These are phyloP conservation scores for Orthosia gothica DNA, from an alignment of 2,888 invertebrate species.

Conservation along the genomic window DNA sequence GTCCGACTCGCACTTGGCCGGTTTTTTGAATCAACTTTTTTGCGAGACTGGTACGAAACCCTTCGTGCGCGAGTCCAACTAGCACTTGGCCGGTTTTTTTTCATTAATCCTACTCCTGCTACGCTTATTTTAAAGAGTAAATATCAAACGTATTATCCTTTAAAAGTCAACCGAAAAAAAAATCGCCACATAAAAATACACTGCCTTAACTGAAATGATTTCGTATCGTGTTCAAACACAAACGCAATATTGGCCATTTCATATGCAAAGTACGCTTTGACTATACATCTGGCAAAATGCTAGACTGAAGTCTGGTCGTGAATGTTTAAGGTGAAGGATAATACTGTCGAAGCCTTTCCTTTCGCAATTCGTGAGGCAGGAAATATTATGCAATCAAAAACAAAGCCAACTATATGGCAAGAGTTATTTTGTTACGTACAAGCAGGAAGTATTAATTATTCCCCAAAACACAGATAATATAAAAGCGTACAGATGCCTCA, in stretches of 20 bases:
- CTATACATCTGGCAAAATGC: neutral
- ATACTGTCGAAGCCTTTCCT: conserved; percentile 8
- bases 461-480: too few relatives aligned
- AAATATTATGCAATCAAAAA: conserved; percentile 8
- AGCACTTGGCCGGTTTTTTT: too few relatives aligned
- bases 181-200: neutral
- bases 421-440: neutral
- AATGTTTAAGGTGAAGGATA: conserved; percentile 48
- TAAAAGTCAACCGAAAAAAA: neutral
- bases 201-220: neutral
- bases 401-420: neutral
- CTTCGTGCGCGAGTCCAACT: too few relatives aligned
- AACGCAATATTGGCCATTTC: neutral
- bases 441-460: too few relatives aligned
- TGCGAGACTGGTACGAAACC: too few relatives aligned
- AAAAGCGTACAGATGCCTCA: too few relatives aligned
- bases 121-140: too few relatives aligned
- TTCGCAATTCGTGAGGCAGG: neutral
- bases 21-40: too few relatives aligned
- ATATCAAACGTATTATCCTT: neutral
- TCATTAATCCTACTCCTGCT: too few relatives aligned
- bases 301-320: conserved; percentile 16
- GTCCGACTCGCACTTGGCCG: too few relatives aligned
- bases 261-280: neutral
- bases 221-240: neutral